Percentiles rank a stretch among this genome's conserved stretches.
These are phyloP conservation scores for Pyrrhosoma nymphula DNA, from an alignment of 2,888 invertebrate genomes.

Conservation along the genomic window DNA sequence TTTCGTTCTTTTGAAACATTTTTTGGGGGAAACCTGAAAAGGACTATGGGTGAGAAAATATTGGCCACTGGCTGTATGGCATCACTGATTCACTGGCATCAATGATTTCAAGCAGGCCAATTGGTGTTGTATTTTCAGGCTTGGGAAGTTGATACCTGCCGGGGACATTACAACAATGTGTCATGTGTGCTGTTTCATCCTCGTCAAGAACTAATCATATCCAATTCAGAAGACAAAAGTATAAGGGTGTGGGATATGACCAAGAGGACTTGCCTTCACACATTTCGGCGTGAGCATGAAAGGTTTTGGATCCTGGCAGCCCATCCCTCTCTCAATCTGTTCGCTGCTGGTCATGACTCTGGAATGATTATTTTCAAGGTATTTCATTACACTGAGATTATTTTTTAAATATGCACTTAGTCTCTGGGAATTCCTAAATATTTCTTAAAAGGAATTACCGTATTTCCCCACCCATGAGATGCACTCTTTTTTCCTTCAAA, in stretches of 20 bases:
- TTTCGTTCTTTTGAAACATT: too few species aligned
- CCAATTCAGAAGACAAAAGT: slow-evolving; percentile 98
- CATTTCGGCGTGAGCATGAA: slow-evolving; percentile 96
- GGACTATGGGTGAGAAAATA: too few species aligned
- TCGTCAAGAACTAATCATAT: slow-evolving; percentile 95
- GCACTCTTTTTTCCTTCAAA: too few species aligned
- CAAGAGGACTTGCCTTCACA: slow-evolving; percentile 93
- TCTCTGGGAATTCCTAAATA: background rate
- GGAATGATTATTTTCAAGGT: slow-evolving; percentile 95
- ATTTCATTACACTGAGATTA: slow-evolving; percentile 80
- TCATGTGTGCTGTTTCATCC: slow-evolving; percentile 99
- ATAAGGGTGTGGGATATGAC: slow-evolving; percentile 99
- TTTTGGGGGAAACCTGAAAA: too few species aligned
- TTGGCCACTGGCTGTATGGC: too few species aligned
- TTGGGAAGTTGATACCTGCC: slow-evolving; percentile 99
- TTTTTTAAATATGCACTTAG: slow-evolving; percentile 82
- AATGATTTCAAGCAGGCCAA: too few species aligned
- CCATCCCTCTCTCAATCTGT: slow-evolving; percentile 96
- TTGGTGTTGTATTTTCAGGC: slow-evolving; percentile 80
- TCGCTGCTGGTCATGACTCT: slow-evolving; percentile 99
- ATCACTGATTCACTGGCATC: too few species aligned
- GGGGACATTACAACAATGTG: slow-evolving; percentile 99
- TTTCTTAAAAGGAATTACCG: background rate
- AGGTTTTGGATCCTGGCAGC: slow-evolving; percentile 98
- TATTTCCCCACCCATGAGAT: too few species aligned